These are phyloP conservation scores for Lathronympha strigana DNA, from an alignment of 2,888 invertebrate species.

Conservation along the genomic window DNA sequence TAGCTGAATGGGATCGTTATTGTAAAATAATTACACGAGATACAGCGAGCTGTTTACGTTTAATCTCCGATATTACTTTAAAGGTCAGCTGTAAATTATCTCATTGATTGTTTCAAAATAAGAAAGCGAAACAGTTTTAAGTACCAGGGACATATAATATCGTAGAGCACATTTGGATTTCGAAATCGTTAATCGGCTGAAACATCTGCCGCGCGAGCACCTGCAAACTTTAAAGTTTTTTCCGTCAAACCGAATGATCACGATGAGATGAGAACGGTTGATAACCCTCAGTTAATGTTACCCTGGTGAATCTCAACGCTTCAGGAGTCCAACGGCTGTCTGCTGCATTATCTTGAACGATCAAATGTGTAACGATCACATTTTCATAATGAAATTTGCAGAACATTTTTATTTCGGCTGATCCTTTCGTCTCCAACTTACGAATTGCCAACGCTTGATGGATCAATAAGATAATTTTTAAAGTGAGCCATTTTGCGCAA, in stretches of 20 bases:
- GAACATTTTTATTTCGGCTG: constrained; percentile 27
- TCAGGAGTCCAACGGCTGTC: constrained; percentile 31
- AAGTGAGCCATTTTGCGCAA: constrained; percentile 46
- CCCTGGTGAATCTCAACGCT: constrained; percentile 46
- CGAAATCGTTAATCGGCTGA: constrained; percentile 51
- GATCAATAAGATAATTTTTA: constrained; percentile 60
- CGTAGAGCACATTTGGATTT: constrained; percentile 52
- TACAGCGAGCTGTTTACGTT: constrained; percentile 36
- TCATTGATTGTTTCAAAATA: constrained; percentile 35
- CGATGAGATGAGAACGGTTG: constrained; percentile 48
- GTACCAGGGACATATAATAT: constrained; percentile 52
- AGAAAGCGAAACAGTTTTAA: constrained; percentile 39
- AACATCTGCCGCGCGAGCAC: constrained; percentile 70
- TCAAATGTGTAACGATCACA: constrained; percentile 37
- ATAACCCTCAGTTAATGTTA: constrained; percentile 49
- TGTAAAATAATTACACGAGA: constrained; percentile 40
- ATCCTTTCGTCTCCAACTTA: not conserved
- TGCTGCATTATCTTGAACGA: constrained; percentile 41
- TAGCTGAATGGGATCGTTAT: constrained; percentile 40
- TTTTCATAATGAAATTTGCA: constrained; percentile 37
- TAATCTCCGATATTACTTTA: constrained; percentile 40
- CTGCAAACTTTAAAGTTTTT: constrained; percentile 58
- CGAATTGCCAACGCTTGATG: constrained; percentile 49
- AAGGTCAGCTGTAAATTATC: constrained; percentile 41
- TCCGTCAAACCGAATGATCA: constrained; percentile 47